Base-by-base conservation (phyloP, 2,113 vertebrate genomes). In the Ceyx margarethae region DNA sequence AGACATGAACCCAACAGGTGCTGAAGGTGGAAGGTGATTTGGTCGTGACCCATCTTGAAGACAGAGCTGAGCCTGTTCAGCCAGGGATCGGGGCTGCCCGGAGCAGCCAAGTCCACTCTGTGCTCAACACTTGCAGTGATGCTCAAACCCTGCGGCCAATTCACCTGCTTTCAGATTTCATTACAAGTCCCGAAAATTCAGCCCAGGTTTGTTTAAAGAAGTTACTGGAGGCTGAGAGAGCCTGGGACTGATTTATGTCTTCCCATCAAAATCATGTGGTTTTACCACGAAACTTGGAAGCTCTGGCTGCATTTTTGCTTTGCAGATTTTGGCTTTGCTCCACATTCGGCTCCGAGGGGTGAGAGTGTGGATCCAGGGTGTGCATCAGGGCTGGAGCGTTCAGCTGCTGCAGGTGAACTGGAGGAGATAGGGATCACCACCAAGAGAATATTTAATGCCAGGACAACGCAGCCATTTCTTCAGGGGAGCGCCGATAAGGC, bases 171-270 rank as follows among this genome's bases (percentile, higher is more conserved):
- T 83, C 90, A 42, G 43, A 48, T 81, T 95, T 65, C 92, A 85
- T 88, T 89, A 90, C 95, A 72, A 86, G 86, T 13, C 80, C 80
- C 62, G 60, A 84, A 79, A 90, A 78, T 58, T 91, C 89, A 95
- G 91, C 91, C 95, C 71, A 71, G 96, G 91, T 96, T 95, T 93
- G 89, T 95, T 95, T 89, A 69, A 85, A 93, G 94, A 79, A 94
- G 91, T 95, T 92, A 92, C 74, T 0, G 0, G 87, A 82, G 92
- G 66, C 84, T 67, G 81, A 71, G 74, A 84, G 64, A 45, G 91
- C 75, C 94, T 93, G 96, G 94, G 91, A 87, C 87, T 94, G 92
- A 95, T 96, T 96, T 96, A 96, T 37, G 81, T 84, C 94, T 96
- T 96, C 95, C 94, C 91, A 89, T 91, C 89, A 91, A 81, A 83